These are phyloP conservation scores for Plagodis pulveraria DNA, from an alignment of 2,888 invertebrate species.

Conservation along the genomic window DNA sequence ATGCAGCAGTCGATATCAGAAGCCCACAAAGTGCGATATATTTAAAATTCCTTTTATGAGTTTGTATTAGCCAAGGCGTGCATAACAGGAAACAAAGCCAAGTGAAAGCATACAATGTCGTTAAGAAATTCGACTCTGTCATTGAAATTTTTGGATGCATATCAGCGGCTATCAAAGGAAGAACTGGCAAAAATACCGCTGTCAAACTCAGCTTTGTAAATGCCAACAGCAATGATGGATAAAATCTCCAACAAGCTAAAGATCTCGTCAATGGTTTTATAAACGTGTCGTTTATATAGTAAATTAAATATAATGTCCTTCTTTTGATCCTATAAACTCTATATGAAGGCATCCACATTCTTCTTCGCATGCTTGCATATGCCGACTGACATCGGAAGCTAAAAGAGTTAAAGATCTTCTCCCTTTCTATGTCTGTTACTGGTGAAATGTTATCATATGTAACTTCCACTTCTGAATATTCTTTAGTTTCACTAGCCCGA, in stretches of 20 bases:
- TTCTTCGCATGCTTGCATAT: slow-evolving; percentile 66
- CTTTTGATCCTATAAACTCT: slow-evolving; percentile 70
- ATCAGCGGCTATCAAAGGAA: slow-evolving; percentile 69
- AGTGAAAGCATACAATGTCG: slow-evolving; percentile 75
- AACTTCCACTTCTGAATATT: slow-evolving; percentile 71
- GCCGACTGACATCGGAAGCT: slow-evolving; percentile 74
- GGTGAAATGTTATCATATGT: slow-evolving; percentile 74
- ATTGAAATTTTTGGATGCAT: slow-evolving; percentile 67
- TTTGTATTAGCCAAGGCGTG: slow-evolving; percentile 75
- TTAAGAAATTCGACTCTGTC: slow-evolving; percentile 70
- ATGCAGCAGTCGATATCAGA: slow-evolving; percentile 62
- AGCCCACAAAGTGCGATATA: slow-evolving; percentile 68
- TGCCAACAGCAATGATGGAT: slow-evolving; percentile 71
- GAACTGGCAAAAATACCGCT: slow-evolving; percentile 61
- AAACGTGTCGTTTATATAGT: slow-evolving; percentile 74
- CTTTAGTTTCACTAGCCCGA: slow-evolving; percentile 54
- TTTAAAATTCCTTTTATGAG: slow-evolving; percentile 75
- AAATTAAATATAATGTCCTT: slow-evolving; percentile 63
- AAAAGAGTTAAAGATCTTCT: slow-evolving; percentile 75
- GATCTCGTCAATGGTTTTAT: slow-evolving; percentile 76
- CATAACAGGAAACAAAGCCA: slow-evolving; percentile 77
- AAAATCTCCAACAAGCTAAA: slow-evolving; percentile 75
- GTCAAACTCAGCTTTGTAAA: slow-evolving; percentile 68
- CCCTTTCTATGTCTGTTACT: slow-evolving; percentile 73
- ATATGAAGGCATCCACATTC: slow-evolving; percentile 74